A percentile compares a stretch with the other conserved stretches of the same genome.
phyloP scores from a whole-genome alignment of 2,113 vertebrate genomes.

The Petroica traversi region DNA sequence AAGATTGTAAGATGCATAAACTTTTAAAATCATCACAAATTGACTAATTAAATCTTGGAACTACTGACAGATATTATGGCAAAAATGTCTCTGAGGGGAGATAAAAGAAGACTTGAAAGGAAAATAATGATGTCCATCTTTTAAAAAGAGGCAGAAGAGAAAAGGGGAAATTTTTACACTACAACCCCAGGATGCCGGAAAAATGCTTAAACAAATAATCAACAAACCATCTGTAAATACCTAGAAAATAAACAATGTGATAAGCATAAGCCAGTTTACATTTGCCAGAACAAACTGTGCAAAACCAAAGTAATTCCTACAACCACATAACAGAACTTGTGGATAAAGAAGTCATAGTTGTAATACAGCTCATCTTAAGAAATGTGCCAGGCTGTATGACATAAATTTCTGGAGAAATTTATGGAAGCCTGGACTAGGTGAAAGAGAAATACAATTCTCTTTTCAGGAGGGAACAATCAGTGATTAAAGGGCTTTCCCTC shows the following conservation, averaged over 20 bases:
- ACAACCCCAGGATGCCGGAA: background rate
- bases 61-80: background rate
- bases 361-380: background rate
- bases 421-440: background rate
- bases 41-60: background rate
- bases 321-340: constrained; percentile 11
- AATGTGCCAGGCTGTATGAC: background rate
- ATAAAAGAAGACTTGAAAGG: background rate
- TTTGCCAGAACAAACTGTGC: constrained; percentile 58
- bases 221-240: constrained; percentile 56
- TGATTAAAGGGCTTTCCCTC: background rate
- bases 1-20: background rate
- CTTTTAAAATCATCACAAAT: background rate
- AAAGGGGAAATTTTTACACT: background rate
- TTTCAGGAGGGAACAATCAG: background rate
- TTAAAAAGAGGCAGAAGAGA: background rate
- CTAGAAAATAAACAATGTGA: constrained; percentile 41
- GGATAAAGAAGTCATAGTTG: constrained; percentile 33
- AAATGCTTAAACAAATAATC: constrained; percentile 55
- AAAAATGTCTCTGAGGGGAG: background rate
- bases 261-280: constrained; percentile 31
- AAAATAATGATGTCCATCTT: background rate
- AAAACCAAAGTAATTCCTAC: constrained; percentile 21
- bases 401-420: background rate
- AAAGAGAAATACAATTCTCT: background rate